phyloP scores from a whole-genome alignment of 2,888 invertebrate species.

The Venustoraphidia nigricollis region DNA sequence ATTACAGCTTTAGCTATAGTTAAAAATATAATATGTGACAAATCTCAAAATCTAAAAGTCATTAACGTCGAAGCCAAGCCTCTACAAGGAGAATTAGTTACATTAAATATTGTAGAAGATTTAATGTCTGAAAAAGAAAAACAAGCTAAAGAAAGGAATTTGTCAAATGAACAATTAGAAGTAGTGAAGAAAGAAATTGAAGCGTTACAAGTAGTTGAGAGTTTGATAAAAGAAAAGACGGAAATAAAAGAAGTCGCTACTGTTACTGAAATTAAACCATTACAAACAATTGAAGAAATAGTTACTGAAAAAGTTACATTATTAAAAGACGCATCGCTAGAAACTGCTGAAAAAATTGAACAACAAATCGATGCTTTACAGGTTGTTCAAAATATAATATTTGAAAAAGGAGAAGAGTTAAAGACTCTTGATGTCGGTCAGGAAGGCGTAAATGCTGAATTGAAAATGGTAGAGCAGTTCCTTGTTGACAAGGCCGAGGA shows the following conservation, averaged over 20 bases:
- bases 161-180: background rate
- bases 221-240: slow-evolving; percentile 1
- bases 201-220: background rate
- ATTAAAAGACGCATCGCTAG: slow-evolving; percentile 18
- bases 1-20: too few species aligned
- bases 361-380: slow-evolving; percentile 26
- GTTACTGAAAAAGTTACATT: slow-evolving; percentile 10
- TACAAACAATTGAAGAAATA: slow-evolving; percentile 8
- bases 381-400: slow-evolving; percentile 24
- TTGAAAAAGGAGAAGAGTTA: too few species aligned
- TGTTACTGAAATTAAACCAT: slow-evolving; percentile 3
- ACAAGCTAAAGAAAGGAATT: background rate
- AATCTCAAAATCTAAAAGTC: too few species aligned
- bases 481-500: too few species aligned
- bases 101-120: slow-evolving; percentile 4
- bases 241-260: background rate
- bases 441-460: too few species aligned
- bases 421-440: too few species aligned
- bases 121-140: slow-evolving; percentile 3
- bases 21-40: too few species aligned
- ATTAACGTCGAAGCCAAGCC: too few species aligned
- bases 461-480: too few species aligned
- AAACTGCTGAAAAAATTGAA: slow-evolving; percentile 30
- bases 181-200: too few species aligned
- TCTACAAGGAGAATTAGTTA: too few species aligned